phyloP scores from a whole-genome alignment of 2,113 vertebrate species.

The Collichthys lucidus region DNA sequence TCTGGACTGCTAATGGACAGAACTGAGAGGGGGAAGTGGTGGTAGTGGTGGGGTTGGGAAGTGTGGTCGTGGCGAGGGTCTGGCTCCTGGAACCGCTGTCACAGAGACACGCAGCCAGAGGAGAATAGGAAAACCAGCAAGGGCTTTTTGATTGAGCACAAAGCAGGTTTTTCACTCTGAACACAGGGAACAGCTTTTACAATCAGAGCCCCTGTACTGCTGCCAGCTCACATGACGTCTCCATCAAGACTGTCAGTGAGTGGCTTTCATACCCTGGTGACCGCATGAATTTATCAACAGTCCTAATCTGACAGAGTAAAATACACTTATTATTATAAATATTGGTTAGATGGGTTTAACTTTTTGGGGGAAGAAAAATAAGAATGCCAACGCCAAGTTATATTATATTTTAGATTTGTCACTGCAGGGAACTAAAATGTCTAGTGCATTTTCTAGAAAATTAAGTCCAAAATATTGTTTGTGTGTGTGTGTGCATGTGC shows the following conservation, averaged over 20 bases:
- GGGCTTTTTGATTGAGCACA: slow-evolving; percentile 59
- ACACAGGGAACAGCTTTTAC: slow-evolving; percentile 56
- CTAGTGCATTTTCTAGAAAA: slow-evolving; percentile 44
- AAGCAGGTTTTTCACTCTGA: slow-evolving; percentile 62
- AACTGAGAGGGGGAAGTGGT: slow-evolving; percentile 45
- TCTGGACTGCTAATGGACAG: slow-evolving; percentile 65
- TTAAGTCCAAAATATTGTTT: neutral
- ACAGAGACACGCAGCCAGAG: slow-evolving; percentile 47
- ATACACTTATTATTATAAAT: neutral
- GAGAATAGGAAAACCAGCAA: slow-evolving; percentile 52
- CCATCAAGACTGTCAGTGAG: slow-evolving; percentile 44
- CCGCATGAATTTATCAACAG: slow-evolving; percentile 11
- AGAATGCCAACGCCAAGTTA: neutral
- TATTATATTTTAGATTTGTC: neutral
- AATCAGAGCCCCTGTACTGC: slow-evolving; percentile 33
- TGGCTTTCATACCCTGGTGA: slow-evolving; percentile 16
- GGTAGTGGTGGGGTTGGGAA: neutral
- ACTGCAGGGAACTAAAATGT: neutral
- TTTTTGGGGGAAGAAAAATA: slow-evolving; percentile 8
- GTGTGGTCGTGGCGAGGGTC: slow-evolving; percentile 31
- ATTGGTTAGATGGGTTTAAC: neutral
- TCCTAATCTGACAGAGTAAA: neutral
- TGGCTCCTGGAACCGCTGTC: slow-evolving; percentile 62
- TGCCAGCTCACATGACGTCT: slow-evolving; percentile 66
- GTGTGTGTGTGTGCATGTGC: neutral